phyloP scores from a whole-genome alignment of 2,113 vertebrate species.

The Salvelinus namaycush region DNA sequence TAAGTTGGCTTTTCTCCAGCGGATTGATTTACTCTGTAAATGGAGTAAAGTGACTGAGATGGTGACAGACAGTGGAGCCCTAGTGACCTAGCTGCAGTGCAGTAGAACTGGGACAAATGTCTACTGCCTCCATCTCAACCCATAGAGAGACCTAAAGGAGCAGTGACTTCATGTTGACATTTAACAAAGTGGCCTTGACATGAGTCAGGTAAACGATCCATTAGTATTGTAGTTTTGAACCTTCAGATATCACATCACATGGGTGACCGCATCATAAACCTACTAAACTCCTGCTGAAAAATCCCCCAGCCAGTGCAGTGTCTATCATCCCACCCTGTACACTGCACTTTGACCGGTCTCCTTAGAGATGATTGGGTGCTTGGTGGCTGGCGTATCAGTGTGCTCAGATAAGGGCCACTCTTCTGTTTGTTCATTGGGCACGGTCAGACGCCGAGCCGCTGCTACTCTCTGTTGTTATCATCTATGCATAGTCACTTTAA shows the following conservation, averaged over 20 bases:
- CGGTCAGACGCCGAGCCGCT: constrained; percentile 27
- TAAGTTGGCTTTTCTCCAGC: not conserved
- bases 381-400: constrained; percentile 43
- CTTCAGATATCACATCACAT: constrained; percentile 22
- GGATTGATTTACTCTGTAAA: not conserved
- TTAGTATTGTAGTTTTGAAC: constrained; percentile 21
- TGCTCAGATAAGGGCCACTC: constrained; percentile 54
- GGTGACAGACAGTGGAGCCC: not conserved
- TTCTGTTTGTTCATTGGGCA: constrained; percentile 62
- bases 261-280: constrained; percentile 21
- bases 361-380: constrained; percentile 50
- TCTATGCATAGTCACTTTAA: too few species aligned
- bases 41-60: not conserved
- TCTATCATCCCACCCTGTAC: constrained; percentile 38
- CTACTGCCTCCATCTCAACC: not conserved
- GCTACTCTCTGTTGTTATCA: too few species aligned
- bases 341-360: constrained; percentile 63
- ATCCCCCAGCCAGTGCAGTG: constrained; percentile 4
- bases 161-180: constrained; percentile 1
- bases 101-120: not conserved
- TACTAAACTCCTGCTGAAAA: constrained; percentile 41
- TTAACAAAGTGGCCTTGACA: constrained; percentile 8
- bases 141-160: not conserved
- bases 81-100: not conserved
- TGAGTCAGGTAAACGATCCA: constrained; percentile 17